Base-by-base conservation (phyloP, 2,113 vertebrate genomes). In the Forbesichthys papilliferus region DNA sequence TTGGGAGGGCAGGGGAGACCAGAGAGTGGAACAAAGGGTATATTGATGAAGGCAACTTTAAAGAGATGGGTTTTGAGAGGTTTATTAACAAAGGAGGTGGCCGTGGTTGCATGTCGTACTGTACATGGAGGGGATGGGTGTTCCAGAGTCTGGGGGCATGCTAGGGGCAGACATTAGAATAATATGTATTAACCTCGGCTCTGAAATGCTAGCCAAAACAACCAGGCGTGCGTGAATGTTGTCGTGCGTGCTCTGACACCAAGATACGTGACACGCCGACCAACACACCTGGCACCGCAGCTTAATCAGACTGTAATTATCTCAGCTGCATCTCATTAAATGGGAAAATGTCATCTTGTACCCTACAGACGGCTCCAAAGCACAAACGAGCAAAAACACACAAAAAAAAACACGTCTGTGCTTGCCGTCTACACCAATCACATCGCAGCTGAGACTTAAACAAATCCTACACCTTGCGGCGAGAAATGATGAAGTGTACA, bases 271-370 rank as follows among this genome's bases (percentile, higher is more conserved):
- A 69, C 5, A 13, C 51, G 10, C 0, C n/a, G 71, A 3, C 27
- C 27, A 3, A 20, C 51, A 18, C 54, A 57, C 60, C 49, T 61
- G 68, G 71, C 69, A 71, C 20, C 5, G 56, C 65, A 75, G 71
- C 67, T 70, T 80, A 77, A 84, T 74, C 76, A 64, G 65, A 53
- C 65, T 66, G 66, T 76, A 78, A 87, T 87, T 74, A 84, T 76
- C 75, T 66, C 63, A 75, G 69, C 69, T 54, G 66, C 78, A 72
- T 75, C 73, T 83, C 80, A 88, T 90, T 88, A 87, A 80, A 86
- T 77, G 46, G 51, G 49, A 77, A 68, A 88, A 90, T 83, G 75
- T 80, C 85, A 81, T n/a, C 3, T 36, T 27, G 20, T 71, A 77
- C 70, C 65, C 76, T n/a, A 47, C 18, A 48, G 73, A 70, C 49